These are phyloP conservation scores for Stigmatopora argus DNA, from an alignment of 2,113 vertebrate genomes.

Conservation along the genomic window DNA sequence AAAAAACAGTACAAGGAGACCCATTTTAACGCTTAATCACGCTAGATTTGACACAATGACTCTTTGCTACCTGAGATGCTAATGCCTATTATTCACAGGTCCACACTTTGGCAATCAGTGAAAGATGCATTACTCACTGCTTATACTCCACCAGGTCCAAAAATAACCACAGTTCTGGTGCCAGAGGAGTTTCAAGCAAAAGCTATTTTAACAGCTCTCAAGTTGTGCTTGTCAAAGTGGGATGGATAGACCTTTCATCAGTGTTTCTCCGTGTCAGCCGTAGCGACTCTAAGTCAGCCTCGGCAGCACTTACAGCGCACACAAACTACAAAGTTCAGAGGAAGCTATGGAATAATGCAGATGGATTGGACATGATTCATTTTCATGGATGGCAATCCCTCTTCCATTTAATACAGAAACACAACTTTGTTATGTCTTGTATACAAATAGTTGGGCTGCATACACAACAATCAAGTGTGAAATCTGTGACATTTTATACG, in stretches of 20 bases:
- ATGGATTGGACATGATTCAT: conserved; percentile 1
- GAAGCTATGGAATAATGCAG: background rate
- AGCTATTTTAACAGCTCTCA: conserved; percentile 4
- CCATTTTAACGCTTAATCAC: background rate
- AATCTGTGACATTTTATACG: background rate
- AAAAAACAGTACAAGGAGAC: background rate
- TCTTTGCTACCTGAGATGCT: background rate
- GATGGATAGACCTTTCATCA: conserved; percentile 9
- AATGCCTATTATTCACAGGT: background rate
- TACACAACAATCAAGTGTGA: background rate
- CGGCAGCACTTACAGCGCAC: background rate
- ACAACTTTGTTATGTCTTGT: background rate
- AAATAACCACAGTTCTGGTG: conserved; percentile 1
- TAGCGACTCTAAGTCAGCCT: conserved; percentile 3
- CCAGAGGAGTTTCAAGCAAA: background rate
- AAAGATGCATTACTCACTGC: background rate
- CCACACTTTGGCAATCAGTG: background rate
- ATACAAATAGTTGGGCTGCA: background rate
- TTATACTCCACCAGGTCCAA: background rate
- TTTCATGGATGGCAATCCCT: background rate
- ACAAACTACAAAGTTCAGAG: background rate
- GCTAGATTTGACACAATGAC: background rate
- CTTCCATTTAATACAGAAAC: too few relatives aligned
- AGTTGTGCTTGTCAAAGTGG: conserved; percentile 4
- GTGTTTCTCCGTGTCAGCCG: conserved; percentile 1